These are phyloP conservation scores for Chloroceryle aenea DNA, from an alignment of 2,113 vertebrate species.

Conservation along the genomic window DNA sequence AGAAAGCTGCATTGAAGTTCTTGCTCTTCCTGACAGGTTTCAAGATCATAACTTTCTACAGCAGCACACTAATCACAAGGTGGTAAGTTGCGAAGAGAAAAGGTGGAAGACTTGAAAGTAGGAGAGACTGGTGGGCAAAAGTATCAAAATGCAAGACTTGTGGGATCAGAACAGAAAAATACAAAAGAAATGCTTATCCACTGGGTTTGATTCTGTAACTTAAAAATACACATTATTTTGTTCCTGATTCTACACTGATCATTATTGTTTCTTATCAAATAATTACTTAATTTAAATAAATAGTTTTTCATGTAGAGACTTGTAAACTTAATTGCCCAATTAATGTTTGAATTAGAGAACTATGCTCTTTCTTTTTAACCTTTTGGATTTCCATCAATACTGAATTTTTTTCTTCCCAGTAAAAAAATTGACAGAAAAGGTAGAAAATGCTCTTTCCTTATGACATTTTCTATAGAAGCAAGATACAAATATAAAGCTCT, in stretches of 20 bases:
- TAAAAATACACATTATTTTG: background rate
- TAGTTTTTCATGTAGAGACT: background rate
- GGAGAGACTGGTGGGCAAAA: background rate
- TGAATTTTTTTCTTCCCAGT: background rate
- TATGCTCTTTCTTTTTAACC: background rate
- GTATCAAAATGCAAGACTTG: background rate
- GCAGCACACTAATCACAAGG: background rate
- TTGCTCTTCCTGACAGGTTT: background rate
- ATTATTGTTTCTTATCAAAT: background rate
- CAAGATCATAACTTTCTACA: background rate
- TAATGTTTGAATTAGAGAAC: background rate
- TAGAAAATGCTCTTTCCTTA: background rate
- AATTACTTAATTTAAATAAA: background rate
- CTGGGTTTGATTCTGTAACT: background rate
- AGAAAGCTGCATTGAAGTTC: background rate
- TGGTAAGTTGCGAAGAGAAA: background rate
- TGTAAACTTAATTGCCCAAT: background rate
- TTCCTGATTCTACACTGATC: background rate
- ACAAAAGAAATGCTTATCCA: background rate
- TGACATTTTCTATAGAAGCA: background rate
- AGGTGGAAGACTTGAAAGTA: background rate
- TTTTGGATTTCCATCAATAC: background rate
- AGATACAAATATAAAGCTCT: background rate
- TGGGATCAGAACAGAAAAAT: background rate
- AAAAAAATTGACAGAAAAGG: background rate